These are phyloP conservation scores for Rugalucina vietnamica DNA, from an alignment of 2,888 invertebrate genomes.

Conservation along the genomic window DNA sequence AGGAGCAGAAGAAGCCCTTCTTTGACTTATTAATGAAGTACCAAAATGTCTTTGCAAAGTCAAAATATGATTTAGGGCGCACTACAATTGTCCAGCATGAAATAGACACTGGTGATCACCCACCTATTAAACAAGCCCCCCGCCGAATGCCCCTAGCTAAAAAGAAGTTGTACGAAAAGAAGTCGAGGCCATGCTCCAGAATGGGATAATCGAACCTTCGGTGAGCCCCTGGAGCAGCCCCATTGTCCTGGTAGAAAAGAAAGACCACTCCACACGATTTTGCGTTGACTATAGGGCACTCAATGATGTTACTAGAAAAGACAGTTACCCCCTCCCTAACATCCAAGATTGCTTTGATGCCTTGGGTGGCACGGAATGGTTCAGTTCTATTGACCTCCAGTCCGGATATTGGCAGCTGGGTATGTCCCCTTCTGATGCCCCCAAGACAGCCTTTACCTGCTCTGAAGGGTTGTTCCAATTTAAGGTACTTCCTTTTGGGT, in stretches of 20 bases:
- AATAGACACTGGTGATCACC: not conserved
- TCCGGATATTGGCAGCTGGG: conserved; percentile 17
- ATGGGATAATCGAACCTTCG: not conserved
- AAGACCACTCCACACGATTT: not conserved
- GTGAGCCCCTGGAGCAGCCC: not conserved
- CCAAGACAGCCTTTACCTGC: conserved; percentile 37
- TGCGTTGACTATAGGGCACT: not conserved
- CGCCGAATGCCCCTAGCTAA: not conserved
- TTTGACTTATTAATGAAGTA: not conserved
- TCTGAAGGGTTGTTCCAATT: conserved; percentile 44
- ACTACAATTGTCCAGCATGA: not conserved
- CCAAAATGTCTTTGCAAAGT: not conserved
- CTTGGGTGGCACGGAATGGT: not conserved
- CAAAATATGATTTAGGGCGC: conserved; percentile 8
- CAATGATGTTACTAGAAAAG: not conserved
- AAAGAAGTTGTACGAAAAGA: not conserved
- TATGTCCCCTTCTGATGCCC: conserved; percentile 5
- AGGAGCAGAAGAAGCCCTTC: not conserved
- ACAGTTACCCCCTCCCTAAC: not conserved
- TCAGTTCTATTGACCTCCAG: conserved; percentile 8
- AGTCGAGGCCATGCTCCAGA: not conserved
- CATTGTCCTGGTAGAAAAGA: not conserved
- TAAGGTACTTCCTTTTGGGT: conserved; percentile 49
- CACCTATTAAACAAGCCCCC: not conserved
- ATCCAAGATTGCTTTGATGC: conserved; percentile 2